These are phyloP conservation scores for Nomada ferruginata DNA, from an alignment of 2,888 invertebrate species.

Conservation along the genomic window DNA sequence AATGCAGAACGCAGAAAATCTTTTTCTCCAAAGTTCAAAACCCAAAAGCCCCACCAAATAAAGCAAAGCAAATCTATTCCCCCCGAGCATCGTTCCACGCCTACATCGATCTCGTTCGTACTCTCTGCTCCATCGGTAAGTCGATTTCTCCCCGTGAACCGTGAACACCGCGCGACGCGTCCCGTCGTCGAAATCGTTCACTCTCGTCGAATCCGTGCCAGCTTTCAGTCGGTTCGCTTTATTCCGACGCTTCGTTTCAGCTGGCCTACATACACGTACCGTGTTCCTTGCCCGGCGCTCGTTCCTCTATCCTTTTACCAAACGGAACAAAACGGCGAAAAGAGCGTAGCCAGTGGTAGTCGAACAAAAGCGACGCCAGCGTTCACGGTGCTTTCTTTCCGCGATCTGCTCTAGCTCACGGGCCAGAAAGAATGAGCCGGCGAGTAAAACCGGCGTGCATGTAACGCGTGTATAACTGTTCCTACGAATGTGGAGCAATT, in stretches of 20 bases:
- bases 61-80: neutral
- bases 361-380: slow-evolving; percentile 41
- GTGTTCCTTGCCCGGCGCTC: slow-evolving; percentile 34
- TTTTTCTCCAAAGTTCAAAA: no score
- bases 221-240: slow-evolving; percentile 41
- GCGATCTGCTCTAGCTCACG: neutral
- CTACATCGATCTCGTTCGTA: neutral
- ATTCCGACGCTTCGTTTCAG: slow-evolving; percentile 55
- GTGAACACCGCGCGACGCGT: slow-evolving; percentile 17
- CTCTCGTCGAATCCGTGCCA: slow-evolving; percentile 48
- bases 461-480: slow-evolving; percentile 37
- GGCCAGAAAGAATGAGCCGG: slow-evolving; percentile 22
- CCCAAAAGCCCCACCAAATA: no score
- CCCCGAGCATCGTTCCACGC: neutral
- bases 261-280: slow-evolving; percentile 46
- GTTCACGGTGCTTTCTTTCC: slow-evolving; percentile 24
- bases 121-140: neutral
- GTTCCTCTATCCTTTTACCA: slow-evolving; percentile 55
- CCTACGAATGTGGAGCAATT: slow-evolving; percentile 60
- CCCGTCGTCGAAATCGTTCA: slow-evolving; percentile 34
- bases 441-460: neutral
- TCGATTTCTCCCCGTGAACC: slow-evolving; percentile 27
- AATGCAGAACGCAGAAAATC: no score
- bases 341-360: slow-evolving; percentile 5
- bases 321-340: slow-evolving; percentile 54